Evolutionary conservation across 2,888 invertebrate genomes (phyloP), one percentile per base, ranked within the genome.

Genomic region (Neoascia interrupta): DNA sequence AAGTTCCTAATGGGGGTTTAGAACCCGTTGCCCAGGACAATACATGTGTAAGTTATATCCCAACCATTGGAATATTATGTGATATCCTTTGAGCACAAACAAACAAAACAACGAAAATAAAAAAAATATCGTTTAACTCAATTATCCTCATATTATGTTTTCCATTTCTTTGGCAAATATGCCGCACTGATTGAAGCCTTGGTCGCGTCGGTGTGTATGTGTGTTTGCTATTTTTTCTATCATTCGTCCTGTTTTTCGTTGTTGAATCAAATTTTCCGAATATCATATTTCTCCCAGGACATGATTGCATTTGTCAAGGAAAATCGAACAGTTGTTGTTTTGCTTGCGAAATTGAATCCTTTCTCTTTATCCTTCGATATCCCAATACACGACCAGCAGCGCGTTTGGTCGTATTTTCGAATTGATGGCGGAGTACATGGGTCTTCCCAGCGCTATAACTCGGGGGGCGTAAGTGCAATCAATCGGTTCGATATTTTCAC

Each of bases 1-100:
- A 37, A 39, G 63, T 76, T 64, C 43, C 63, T 70, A 70, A 76
- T 70, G 64, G 76, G n/a, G 70, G 64, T 72, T 66, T 49, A 58
- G 34, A 76, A 76, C 72, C 76, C 64, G 76, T 76, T 76, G 76
- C 64, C 72, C 70, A 15, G 72, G 72, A 66, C 76, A 76, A 54
- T 72, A 47, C 58, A 41, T 54, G 47, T 53, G 64, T 53, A 70
- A 58, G 45, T 21, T 53, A 64, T 66, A 73, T 37, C 58, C 37
- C 8, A 58, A 28, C 41, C 56, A 51, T 31, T 43, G n/a, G 39
- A 49, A 47, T 31, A 66, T 26, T 70, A 58, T 39, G 26, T 54
- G 23, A 73, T 53, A 75, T 75, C 75, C 75, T 75, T 75, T 75
- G 69, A 69, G 51, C 36, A 70, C 41, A 54, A 70, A 56, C 63